Conservation (phyloP, 2,888 invertebrate species). For the Stenichneumon culpator region DNA sequence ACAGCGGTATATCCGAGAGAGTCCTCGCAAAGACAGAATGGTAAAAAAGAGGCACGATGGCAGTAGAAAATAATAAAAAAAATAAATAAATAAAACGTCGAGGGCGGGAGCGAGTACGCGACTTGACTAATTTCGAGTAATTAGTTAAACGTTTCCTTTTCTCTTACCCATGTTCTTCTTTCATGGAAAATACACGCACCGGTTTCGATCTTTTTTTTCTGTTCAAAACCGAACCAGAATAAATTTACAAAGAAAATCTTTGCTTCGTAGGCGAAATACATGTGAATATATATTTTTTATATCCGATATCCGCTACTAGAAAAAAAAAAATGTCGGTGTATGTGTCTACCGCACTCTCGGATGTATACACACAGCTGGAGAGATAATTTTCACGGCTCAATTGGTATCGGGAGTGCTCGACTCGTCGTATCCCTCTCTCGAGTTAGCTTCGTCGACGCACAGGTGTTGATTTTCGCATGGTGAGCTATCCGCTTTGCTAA, state of each 20-base stretch:
- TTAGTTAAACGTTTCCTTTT: constrained; percentile 59
- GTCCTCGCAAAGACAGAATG: constrained; percentile 13
- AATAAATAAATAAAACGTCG: constrained; percentile 18
- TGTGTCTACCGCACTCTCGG: not conserved
- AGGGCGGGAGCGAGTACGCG: constrained; percentile 27
- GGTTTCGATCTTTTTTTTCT: not conserved
- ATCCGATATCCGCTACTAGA: not conserved
- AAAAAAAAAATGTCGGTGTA: not conserved
- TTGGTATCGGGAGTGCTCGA: constrained; percentile 7
- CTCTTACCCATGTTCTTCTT: constrained; percentile 20
- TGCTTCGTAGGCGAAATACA: not conserved
- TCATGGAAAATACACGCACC: not conserved
- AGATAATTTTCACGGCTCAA: constrained; percentile 14
- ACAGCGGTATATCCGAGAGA: not conserved
- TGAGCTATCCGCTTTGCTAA: constrained; percentile 30
- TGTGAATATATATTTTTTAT: not conserved
- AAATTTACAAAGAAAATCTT: not conserved
- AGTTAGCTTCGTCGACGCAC: constrained; percentile 28
- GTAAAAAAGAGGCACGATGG: constrained; percentile 28
- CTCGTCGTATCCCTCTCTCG: constrained; percentile 17
- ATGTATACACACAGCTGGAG: not conserved
- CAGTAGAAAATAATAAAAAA: not conserved
- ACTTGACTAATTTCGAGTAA: constrained; percentile 62
- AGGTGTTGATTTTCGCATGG: constrained; percentile 51
- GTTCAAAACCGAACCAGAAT: not conserved